Evolutionary conservation across 1,140 invertebrate species (phyloP), one percentile per base, ranked within the genome.

Genomic region (Chelonus insularis): DNA sequence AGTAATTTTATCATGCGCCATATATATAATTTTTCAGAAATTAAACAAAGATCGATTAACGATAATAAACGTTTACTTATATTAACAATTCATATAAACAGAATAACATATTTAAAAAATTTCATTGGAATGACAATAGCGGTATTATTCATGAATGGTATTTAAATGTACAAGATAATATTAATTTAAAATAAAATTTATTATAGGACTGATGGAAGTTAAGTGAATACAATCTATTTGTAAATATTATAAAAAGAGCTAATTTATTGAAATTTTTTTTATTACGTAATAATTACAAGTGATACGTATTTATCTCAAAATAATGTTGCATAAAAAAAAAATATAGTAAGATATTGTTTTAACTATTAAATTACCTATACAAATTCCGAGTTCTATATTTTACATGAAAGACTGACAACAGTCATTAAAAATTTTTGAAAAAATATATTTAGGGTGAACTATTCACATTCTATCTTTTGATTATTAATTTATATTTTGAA

Each of bases 211-310:
- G 43, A 45, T 18, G 16, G 18, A 45, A 20, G 1, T 9, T 18
- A 18, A 21, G 34, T 5, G 9, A 16, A 20, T 16, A 47, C n/a
- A 39, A 23, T 25, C 18, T 39, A 21, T 36, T 29, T 56, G 34
- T 37, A 60, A 50, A 52, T 37, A 47, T 11, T 4, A 47, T 18
- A 16, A 52, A 12, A 8, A 29, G 50, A 59, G 41, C 48, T 60
- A 51, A 60, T 60, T 60, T 60, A 60, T 60, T 60, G 14, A 60
- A 20, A 41, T 51, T 52, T 29, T n/a, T 12, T 52, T 52, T 14
- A 36, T 18, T 50, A 11, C 14, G 34, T 59, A 59, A 32, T 50
- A 50, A 50, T 50, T 34, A 12, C 16, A 32, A 18, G 36, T 16
- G 55, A 50, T 12, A 29, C n/a, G 9, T 50, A 50, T 25, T 18